Percentiles rank a stretch among this genome's conserved stretches.
phyloP scores from a whole-genome alignment of 2,888 invertebrate species.

The Deilephila elpenor region DNA sequence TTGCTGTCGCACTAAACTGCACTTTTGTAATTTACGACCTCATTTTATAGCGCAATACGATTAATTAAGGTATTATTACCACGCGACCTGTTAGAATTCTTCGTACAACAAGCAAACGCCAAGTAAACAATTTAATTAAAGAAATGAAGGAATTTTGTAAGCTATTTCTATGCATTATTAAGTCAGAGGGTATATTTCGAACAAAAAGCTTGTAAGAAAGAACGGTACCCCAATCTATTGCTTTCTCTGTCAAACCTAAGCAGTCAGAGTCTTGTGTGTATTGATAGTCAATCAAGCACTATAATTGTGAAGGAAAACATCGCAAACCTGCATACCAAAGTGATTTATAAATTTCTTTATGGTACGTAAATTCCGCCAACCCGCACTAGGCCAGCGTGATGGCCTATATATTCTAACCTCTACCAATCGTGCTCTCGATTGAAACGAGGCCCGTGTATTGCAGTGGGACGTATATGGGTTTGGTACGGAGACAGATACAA shows the following conservation, averaged over 20 bases:
- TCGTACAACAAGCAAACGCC: not conserved
- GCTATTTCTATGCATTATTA: not conserved
- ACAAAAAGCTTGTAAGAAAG: too few relatives aligned
- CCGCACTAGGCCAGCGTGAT: not conserved
- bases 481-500: not conserved
- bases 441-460: not conserved
- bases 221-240: too few relatives aligned
- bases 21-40: not conserved
- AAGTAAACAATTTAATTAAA: not conserved
- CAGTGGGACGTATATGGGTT: not conserved
- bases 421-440: not conserved
- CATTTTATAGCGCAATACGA: not conserved
- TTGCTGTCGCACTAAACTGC: not conserved
- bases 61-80: not conserved
- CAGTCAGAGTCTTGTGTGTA: too few relatives aligned
- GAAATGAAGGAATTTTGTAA: slow-evolving; percentile 1
- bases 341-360: too few relatives aligned
- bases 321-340: too few relatives aligned
- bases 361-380: too few relatives aligned
- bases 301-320: too few relatives aligned
- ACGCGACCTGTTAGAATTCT: slow-evolving; percentile 1
- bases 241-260: too few relatives aligned
- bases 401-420: not conserved
- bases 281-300: too few relatives aligned
- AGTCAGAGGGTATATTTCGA: too few relatives aligned